Percentiles rank a stretch among this genome's conserved stretches.
Conservation (phyloP, 2,888 invertebrate species). For the Cheilosia vernalis region DNA sequence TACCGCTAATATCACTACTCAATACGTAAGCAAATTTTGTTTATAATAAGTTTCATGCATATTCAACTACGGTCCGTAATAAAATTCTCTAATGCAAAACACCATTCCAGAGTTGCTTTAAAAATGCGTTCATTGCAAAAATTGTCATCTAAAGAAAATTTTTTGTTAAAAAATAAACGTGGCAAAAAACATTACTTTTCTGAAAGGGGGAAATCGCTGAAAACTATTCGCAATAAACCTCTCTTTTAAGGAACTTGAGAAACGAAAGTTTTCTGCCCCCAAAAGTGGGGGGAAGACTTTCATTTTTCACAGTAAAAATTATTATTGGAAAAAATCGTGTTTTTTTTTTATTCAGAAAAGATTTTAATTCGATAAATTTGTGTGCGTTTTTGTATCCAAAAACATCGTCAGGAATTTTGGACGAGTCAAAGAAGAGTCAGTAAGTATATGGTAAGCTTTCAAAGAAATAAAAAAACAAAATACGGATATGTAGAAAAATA, state of each 20-base stretch:
- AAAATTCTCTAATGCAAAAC: constrained; percentile 52
- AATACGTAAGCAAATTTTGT: constrained; percentile 48
- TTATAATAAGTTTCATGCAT: constrained; percentile 49
- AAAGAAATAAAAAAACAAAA: constrained; percentile 59
- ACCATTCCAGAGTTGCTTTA: constrained; percentile 18
- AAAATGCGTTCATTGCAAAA: constrained; percentile 45
- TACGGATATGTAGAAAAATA: constrained; percentile 53
- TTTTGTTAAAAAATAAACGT: constrained; percentile 10
- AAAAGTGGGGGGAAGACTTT: constrained; percentile 56
- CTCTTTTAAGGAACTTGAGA: constrained; percentile 69
- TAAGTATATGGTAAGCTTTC: constrained; percentile 76
- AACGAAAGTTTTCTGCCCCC: constrained; percentile 58
- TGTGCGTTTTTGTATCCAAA: constrained; percentile 78
- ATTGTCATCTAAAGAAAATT: constrained; percentile 54
- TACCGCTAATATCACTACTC: constrained; percentile 22
- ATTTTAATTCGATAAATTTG: constrained; percentile 68
- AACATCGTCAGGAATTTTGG: constrained; percentile 82
- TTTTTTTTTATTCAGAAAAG: constrained; percentile 75
- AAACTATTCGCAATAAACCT: constrained; percentile 73
- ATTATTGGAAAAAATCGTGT: constrained; percentile 33
- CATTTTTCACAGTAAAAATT: constrained; percentile 37
- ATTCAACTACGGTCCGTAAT: constrained; percentile 22
- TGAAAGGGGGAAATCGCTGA: constrained; percentile 59
- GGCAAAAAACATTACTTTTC: constrained; percentile 37
- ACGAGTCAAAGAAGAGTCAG: constrained; percentile 83